Conservation (phyloP, 1,140 invertebrate species). For the Grapholita molesta region DNA sequence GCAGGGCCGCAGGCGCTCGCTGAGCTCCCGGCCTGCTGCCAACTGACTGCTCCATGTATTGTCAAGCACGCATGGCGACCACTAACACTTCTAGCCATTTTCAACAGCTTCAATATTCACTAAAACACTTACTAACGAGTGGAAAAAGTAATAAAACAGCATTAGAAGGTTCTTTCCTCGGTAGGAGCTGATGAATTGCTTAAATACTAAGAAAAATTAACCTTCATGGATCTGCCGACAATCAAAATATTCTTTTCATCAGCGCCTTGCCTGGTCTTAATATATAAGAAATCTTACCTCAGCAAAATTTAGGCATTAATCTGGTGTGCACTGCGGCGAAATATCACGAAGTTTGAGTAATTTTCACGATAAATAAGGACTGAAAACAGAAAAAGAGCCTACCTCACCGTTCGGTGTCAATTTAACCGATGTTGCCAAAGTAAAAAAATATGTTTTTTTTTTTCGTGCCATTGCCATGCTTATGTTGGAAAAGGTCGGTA, state of each 20-base stretch:
- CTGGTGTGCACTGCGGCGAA: constrained; percentile 57
- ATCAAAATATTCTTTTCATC: constrained; percentile 45
- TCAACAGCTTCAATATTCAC: background rate
- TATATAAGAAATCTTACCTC: constrained; percentile 54
- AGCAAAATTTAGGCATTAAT: constrained; percentile 75
- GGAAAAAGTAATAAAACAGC: background rate
- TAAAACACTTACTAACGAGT: background rate
- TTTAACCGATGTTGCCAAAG: constrained; percentile 45
- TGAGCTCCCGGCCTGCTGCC: background rate
- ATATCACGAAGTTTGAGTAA: constrained; percentile 61
- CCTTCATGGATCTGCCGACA: constrained; percentile 67
- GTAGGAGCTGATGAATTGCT: constrained; percentile 25
- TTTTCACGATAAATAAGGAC: constrained; percentile 74
- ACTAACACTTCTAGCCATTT: background rate
- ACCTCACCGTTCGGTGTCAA: constrained; percentile 76
- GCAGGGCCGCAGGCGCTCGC: background rate
- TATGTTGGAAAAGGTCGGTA: background rate
- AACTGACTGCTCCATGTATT: background rate
- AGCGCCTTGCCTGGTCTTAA: background rate
- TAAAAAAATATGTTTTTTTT: background rate
- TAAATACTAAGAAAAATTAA: constrained; percentile 57
- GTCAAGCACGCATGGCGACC: constrained; percentile 61
- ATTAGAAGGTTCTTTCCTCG: background rate
- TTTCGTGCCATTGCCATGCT: background rate
- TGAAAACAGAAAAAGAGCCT: constrained; percentile 78